Percentiles rank a stretch among this genome's conserved stretches.
Conservation (phyloP, 2,797 vertebrate species). For the Stomatorhinus walkeri region DNA sequence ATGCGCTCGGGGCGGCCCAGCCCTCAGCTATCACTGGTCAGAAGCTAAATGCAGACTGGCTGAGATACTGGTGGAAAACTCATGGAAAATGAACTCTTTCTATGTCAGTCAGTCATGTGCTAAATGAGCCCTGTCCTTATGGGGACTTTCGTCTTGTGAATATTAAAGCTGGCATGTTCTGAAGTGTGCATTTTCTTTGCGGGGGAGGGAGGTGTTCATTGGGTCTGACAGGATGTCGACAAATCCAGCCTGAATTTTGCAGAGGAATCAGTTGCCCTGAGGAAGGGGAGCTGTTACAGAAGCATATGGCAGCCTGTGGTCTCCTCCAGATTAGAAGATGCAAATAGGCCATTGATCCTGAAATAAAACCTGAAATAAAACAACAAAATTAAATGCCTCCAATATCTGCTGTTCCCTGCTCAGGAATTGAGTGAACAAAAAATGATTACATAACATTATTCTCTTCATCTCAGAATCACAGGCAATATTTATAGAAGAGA, state of each 20-base stretch:
- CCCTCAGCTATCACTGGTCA: neutral
- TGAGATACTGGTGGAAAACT: neutral
- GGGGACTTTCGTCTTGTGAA: neutral
- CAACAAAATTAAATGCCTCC: neutral
- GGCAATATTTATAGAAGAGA: constrained; percentile 48
- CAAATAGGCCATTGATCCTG: neutral
- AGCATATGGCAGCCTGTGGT: neutral
- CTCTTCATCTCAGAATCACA: constrained; percentile 38
- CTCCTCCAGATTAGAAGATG: neutral
- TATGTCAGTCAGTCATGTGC: neutral
- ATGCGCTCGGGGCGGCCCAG: neutral
- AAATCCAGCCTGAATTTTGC: neutral
- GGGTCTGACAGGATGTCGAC: neutral
- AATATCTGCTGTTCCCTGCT: neutral
- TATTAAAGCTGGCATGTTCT: neutral
- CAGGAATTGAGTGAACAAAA: constrained; percentile 21
- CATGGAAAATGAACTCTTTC: neutral
- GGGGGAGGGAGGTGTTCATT: neutral
- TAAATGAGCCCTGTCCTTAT: neutral
- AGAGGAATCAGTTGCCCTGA: neutral
- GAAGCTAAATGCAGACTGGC: neutral
- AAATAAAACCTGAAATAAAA: neutral
- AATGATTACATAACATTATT: constrained; percentile 38
- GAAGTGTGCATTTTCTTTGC: neutral
- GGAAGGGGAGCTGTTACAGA: neutral